phyloP scores from a whole-genome alignment of 2,113 vertebrate genomes.

The Psettodes erumei region DNA sequence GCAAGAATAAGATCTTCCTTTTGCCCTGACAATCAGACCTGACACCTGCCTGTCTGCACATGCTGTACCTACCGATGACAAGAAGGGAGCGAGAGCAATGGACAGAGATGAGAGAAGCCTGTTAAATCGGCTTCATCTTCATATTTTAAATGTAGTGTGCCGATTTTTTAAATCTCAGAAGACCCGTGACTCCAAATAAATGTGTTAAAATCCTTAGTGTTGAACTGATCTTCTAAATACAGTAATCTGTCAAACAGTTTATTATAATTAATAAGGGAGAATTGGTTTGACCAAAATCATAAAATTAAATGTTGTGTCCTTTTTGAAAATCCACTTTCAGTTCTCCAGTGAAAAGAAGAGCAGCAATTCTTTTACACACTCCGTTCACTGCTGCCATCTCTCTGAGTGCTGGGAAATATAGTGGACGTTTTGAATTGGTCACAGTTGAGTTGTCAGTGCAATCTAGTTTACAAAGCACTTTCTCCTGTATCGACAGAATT shows the following conservation, averaged over 20 bases:
- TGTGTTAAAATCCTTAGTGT: background rate
- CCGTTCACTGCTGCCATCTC: slow-evolving; percentile 21
- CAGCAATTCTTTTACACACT: background rate
- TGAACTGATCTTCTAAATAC: background rate
- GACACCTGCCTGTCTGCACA: slow-evolving; percentile 52
- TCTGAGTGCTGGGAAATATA: slow-evolving; percentile 21
- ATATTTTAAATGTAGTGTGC: background rate
- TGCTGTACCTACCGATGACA: background rate
- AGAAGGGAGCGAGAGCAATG: background rate
- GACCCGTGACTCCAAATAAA: background rate
- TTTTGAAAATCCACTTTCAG: background rate
- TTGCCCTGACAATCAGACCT: slow-evolving; percentile 49
- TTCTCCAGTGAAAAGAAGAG: background rate
- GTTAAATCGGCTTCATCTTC: background rate
- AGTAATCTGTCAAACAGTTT: background rate
- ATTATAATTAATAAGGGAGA: background rate
- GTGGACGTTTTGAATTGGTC: slow-evolving; percentile 41
- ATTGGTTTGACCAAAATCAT: background rate
- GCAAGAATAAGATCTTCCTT: slow-evolving; percentile 38
- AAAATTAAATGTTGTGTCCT: background rate
- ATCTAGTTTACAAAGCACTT: slow-evolving; percentile 58
- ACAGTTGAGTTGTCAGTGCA: slow-evolving; percentile 42
- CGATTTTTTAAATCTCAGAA: background rate
- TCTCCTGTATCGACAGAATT: slow-evolving; percentile 51
- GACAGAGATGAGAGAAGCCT: background rate